Evolutionary conservation across 2,888 invertebrate species (phyloP).

Genomic region (Caenorhabditis angaria): DNA sequence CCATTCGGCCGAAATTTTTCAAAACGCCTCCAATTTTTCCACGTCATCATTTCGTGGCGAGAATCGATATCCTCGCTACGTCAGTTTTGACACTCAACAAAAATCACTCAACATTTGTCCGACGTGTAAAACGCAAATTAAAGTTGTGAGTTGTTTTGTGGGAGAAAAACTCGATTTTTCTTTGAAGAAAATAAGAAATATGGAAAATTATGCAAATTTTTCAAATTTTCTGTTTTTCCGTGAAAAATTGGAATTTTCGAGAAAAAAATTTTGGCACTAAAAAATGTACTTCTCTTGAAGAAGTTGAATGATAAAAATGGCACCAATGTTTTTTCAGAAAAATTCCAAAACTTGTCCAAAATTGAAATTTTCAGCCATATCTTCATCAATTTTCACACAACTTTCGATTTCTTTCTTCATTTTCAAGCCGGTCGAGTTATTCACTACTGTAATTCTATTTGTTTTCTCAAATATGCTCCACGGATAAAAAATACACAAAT

Average conservation of each 20-base stretch:
- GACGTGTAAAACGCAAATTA: background rate
- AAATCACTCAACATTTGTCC: background rate
- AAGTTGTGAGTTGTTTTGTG: background rate
- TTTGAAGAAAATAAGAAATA: background rate
- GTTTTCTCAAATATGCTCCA: no score
- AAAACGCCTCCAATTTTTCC: background rate
- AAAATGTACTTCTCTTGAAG: no score
- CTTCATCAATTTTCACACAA: slow-evolving; percentile 41
- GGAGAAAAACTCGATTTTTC: background rate
- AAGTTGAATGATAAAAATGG: no score
- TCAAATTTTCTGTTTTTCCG: background rate
- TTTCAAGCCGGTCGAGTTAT: slow-evolving; percentile 36
- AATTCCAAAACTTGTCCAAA: no score
- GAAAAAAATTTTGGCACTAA: no score
- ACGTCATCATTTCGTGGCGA: no score
- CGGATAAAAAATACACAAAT: no score
- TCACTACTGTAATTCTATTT: slow-evolving; percentile 36
- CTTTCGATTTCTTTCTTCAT: slow-evolving; percentile 30
- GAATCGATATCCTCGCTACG: slow-evolving; percentile 2
- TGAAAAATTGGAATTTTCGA: background rate
- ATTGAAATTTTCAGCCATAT: slow-evolving; percentile 24
- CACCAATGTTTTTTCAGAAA: no score
- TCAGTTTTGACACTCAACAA: slow-evolving; percentile 3
- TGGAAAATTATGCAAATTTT: slow-evolving; percentile 2
- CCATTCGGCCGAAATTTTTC: slow-evolving; percentile 6